Evolutionary conservation across 35 echinoderm and acorn worm genomes (phyloP), one percentile per base, ranked within the genome.

Genomic region (Chiridota heheva): DNA sequence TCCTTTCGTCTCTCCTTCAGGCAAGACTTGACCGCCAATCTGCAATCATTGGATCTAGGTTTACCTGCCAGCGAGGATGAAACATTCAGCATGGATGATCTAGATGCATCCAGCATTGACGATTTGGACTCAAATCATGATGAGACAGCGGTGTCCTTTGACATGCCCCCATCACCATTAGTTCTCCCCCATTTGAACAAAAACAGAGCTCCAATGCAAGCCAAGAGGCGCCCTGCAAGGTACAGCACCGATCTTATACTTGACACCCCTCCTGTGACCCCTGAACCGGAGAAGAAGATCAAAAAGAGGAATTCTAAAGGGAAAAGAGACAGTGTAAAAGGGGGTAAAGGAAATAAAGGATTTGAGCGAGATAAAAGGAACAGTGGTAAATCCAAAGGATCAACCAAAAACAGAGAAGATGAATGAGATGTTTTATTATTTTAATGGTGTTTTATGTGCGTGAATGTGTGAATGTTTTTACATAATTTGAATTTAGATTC

Each of bases 31-130:
- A 92, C 95, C 3, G 89, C 85, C 36, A 71, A 88, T 56, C 80
- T 98, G 13, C 81, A 86, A 42, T 72, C 79, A 60, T 73, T 98
- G 42, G 85, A 98, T 51, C 72, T 96, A 3, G 45, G 41, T n/a
- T 65, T 65, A 43, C 58, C 82, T 29, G 89, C 60, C 17, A 92
- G 85, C 48, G 89, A 98, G n/a, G 95, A 98, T 12, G 94, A 91
- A 24, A 87, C 79, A 53, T 88, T 63, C 72, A 88, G 95, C 38
- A 82, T 86, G 13, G 91, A 89, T 58, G 84, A 98, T 13, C 41
- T 81, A 22, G 72, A 91, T 35, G 25, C 45, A 4, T 73, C 24
- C 13, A 82, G 86, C 45, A 31, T 92, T 2, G 85, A 91, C 46
- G 81, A 85, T 67, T 25, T 81, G 33, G 80, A 88, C 12, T 40